Evolutionary conservation across 2,113 vertebrate species (phyloP).

Genomic region (Peromyscus californicus): DNA sequence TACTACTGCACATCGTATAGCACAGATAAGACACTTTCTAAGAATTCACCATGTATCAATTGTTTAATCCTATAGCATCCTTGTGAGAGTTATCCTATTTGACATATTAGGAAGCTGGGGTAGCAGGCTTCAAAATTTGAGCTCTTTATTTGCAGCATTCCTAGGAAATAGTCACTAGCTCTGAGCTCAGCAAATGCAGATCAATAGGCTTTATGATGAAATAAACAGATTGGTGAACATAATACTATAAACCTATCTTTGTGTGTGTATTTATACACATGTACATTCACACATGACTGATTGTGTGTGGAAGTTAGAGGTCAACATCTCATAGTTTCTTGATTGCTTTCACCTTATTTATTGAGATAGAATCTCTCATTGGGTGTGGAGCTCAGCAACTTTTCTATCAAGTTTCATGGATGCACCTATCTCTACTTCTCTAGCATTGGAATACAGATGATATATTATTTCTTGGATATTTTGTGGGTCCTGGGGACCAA

Average conservation of each 20-base stretch:
- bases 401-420: not conserved
- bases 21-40: not conserved
- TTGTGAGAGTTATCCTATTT: not conserved
- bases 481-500: not conserved
- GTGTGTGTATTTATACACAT: not conserved
- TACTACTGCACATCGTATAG: too few species aligned
- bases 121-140: not conserved
- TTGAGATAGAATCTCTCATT: not conserved
- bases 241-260: not conserved
- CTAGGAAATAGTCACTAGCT: not conserved
- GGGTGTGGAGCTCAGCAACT: too few species aligned
- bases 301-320: too few species aligned
- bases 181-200: not conserved
- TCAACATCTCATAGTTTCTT: not conserved
- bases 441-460: not conserved
- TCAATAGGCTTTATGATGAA: not conserved
- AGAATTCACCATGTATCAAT: not conserved
- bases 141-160: not conserved
- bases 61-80: not conserved
- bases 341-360: too few species aligned
- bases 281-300: not conserved
- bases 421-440: not conserved
- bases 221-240: not conserved
- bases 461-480: not conserved
- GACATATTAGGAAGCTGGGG: not conserved